These are phyloP conservation scores for Astropecten irregularis DNA, from an alignment of 53 echinoderm and acorn worm species.

Conservation along the genomic window DNA sequence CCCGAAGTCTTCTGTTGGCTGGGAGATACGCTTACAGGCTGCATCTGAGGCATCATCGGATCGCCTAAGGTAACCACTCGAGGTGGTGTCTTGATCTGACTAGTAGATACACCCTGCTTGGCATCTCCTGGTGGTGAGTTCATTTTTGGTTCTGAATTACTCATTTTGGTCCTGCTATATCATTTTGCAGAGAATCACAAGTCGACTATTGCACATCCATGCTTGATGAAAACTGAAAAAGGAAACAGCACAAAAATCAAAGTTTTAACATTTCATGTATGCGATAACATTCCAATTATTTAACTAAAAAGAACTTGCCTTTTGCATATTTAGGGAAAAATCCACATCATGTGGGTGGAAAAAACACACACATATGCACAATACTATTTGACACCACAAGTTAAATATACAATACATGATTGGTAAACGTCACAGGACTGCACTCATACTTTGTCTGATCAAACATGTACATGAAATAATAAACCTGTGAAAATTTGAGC, in stretches of 20 bases:
- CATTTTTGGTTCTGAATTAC: background rate
- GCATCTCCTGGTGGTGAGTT: background rate
- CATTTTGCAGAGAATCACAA: background rate
- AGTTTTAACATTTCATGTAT: too few relatives aligned
- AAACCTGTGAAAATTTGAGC: too few relatives aligned
- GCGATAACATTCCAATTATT: too few relatives aligned
- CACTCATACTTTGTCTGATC: too few relatives aligned
- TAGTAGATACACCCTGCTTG: background rate
- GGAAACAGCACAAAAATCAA: background rate
- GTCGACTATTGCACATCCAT: background rate
- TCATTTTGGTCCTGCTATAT: background rate
- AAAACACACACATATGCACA: too few relatives aligned
- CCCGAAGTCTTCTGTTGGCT: background rate
- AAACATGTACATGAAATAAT: too few relatives aligned
- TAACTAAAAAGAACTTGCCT: too few relatives aligned
- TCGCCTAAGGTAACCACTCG: background rate
- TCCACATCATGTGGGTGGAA: too few relatives aligned
- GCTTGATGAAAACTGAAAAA: background rate
- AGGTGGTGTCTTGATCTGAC: background rate
- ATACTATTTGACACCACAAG: too few relatives aligned
- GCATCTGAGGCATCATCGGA: slow-evolving; percentile 24
- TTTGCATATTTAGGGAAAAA: too few relatives aligned
- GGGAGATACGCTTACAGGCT: background rate
- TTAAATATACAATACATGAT: too few relatives aligned
- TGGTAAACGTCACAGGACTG: too few relatives aligned